phyloP scores from a whole-genome alignment of 2,113 vertebrate species.

The Gobiocypris rarus region DNA sequence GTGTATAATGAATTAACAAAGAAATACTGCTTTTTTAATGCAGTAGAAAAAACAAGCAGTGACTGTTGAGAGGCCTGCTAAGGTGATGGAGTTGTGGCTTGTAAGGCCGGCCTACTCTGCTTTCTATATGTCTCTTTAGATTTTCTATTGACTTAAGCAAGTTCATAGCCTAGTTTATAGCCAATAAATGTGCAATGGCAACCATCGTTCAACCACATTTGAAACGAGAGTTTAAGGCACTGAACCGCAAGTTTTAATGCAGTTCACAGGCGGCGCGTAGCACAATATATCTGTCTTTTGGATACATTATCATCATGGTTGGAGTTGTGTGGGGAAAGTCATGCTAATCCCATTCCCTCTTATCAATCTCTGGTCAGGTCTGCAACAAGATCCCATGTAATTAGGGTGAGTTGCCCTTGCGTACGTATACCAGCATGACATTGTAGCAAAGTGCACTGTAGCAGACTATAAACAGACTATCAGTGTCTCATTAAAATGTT shows the following conservation, averaged over 20 bases:
- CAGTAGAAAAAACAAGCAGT: conserved; percentile 1
- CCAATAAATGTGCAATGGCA: conserved; percentile 16
- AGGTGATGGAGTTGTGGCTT: conserved; percentile 27
- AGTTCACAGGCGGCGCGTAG: neutral
- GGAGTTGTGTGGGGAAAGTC: conserved; percentile 14
- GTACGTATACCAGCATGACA: neutral
- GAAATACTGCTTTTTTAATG: conserved; percentile 6
- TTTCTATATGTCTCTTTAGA: conserved; percentile 29
- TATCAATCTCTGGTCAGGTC: conserved; percentile 6
- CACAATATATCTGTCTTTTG: conserved; percentile 13
- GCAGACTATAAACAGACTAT: conserved; percentile 40
- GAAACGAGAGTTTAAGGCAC: neutral
- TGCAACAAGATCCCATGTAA: conserved; percentile 21
- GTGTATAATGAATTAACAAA: conserved; percentile 4
- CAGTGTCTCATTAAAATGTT: conserved; percentile 37
- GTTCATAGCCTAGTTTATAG: conserved; percentile 14
- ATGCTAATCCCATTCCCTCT: conserved; percentile 12
- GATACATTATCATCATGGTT: conserved; percentile 2
- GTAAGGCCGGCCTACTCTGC: neutral
- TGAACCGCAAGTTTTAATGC: conserved; percentile 23
- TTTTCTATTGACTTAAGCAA: conserved; percentile 29
- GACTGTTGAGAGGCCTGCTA: neutral
- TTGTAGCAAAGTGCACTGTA: neutral
- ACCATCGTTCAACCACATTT: conserved; percentile 32
- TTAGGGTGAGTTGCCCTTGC: neutral